Conservation (phyloP, 2,888 invertebrate species). For the Biston betularia region DNA sequence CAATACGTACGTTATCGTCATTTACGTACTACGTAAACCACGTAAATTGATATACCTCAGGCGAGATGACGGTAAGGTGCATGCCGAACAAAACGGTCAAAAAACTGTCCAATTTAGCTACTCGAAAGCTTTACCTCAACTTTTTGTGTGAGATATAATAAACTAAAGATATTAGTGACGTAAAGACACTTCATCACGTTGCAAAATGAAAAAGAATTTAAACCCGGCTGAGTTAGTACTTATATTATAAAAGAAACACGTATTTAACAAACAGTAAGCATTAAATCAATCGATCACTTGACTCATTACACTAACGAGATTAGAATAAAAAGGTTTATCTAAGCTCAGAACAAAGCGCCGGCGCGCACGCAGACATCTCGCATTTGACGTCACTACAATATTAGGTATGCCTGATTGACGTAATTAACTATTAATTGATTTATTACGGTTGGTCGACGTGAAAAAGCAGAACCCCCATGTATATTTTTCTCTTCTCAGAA, state of each 20-base stretch:
- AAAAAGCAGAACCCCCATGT: background rate
- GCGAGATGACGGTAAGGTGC: too few relatives aligned
- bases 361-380: slow-evolving; percentile 1
- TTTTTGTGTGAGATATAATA: too few relatives aligned
- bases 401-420: slow-evolving; percentile 1
- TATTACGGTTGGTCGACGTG: background rate
- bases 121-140: too few relatives aligned
- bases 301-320: slow-evolving; percentile 25
- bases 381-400: slow-evolving; percentile 18
- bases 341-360: slow-evolving; percentile 22
- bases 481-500: background rate
- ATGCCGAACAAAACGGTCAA: too few relatives aligned
- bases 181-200: background rate
- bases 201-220: background rate
- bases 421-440: slow-evolving; percentile 12
- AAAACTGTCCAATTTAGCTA: too few relatives aligned
- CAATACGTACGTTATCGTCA: too few relatives aligned
- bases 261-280: slow-evolving; percentile 2
- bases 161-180: background rate
- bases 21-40: too few relatives aligned
- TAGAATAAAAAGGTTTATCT: slow-evolving; percentile 19
- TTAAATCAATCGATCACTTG: slow-evolving; percentile 30
- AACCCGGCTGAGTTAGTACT: background rate
- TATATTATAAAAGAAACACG: slow-evolving; percentile 14
- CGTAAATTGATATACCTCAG: too few relatives aligned